A percentile compares a stretch with the other conserved stretches of the same genome.
phyloP scores from a whole-genome alignment of 2,888 invertebrate genomes.

The Himalopsyche kuldschensis region DNA sequence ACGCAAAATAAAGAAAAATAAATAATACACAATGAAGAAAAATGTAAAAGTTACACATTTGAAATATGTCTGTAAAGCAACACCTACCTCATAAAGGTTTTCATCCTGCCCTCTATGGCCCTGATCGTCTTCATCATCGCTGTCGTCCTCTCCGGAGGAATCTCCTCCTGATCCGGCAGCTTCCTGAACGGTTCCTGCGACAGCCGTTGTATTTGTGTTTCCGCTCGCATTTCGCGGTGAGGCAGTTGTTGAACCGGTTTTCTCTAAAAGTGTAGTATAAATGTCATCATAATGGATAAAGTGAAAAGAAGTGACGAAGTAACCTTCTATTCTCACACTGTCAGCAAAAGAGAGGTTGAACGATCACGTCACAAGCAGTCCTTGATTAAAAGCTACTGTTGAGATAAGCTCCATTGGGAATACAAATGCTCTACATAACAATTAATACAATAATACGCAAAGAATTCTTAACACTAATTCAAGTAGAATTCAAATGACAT shows the following conservation, averaged over 20 bases:
- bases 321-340: too few relatives aligned
- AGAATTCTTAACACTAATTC: too few relatives aligned
- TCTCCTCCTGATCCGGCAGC: slow-evolving; percentile 54
- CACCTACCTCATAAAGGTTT: slow-evolving; percentile 68
- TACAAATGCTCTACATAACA: too few relatives aligned
- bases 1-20: not conserved
- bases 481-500: too few relatives aligned
- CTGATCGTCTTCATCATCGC: slow-evolving; percentile 72
- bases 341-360: too few relatives aligned
- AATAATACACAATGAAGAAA: not conserved
- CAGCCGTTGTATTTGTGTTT: not conserved
- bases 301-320: too few relatives aligned
- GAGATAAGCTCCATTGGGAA: too few relatives aligned
- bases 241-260: not conserved
- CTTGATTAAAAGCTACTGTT: too few relatives aligned
- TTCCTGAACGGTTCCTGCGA: not conserved
- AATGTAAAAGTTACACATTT: not conserved
- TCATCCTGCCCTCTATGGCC: slow-evolving; percentile 56
- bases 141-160: slow-evolving; percentile 75
- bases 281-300: not conserved
- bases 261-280: not conserved
- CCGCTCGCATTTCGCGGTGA: not conserved
- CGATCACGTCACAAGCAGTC: too few relatives aligned
- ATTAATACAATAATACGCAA: too few relatives aligned
- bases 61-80: not conserved